phyloP scores from a whole-genome alignment of 2,888 invertebrate genomes.

The Drosophila basisetae region DNA sequence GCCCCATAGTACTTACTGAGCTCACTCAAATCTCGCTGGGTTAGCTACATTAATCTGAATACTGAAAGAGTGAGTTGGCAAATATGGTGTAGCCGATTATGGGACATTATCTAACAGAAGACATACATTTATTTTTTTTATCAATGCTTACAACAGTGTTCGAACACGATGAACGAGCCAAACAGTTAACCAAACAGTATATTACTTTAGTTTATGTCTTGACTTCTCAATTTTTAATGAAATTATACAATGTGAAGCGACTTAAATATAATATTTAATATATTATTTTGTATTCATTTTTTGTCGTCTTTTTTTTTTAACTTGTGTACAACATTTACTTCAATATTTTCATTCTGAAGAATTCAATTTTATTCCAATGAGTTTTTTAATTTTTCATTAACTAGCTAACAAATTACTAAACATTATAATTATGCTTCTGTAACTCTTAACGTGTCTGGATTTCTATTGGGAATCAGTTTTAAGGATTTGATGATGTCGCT shows the following conservation, averaged over 20 bases:
- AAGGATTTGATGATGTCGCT: constrained; percentile 6
- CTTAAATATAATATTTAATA: background rate
- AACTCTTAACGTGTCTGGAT: background rate
- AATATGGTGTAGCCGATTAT: constrained; percentile 4
- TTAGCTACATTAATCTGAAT: constrained; percentile 44
- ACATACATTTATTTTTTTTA: background rate
- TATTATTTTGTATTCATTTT: background rate
- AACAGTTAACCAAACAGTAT: background rate
- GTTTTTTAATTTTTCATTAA: background rate
- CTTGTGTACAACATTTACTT: too few species aligned
- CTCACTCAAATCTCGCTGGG: constrained; percentile 35
- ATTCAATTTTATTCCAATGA: background rate
- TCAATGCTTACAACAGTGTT: background rate
- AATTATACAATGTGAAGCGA: too few species aligned
- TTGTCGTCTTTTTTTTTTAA: background rate
- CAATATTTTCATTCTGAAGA: background rate
- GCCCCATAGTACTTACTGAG: constrained; percentile 41
- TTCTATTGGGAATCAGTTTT: background rate
- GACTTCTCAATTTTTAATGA: background rate
- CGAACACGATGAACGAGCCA: background rate
- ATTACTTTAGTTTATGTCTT: background rate
- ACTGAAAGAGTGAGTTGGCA: background rate
- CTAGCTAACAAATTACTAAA: background rate
- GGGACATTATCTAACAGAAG: background rate
- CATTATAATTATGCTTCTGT: background rate